These are phyloP conservation scores for Myotis vivesi DNA, from an alignment of 2,797 vertebrate species.

Conservation along the genomic window DNA sequence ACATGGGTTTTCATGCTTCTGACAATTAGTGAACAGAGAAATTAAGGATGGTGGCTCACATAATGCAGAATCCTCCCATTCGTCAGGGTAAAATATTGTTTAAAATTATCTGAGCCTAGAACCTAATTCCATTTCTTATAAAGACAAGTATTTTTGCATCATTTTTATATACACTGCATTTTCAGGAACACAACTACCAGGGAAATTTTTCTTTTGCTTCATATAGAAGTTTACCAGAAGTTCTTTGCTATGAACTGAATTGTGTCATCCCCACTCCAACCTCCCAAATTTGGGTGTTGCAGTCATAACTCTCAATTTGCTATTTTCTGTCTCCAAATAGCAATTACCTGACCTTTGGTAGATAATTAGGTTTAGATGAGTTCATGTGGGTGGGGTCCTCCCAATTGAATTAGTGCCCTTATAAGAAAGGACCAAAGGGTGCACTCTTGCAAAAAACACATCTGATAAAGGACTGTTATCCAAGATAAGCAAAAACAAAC, in stretches of 20 bases:
- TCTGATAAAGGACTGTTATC: not conserved
- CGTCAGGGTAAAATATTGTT: not conserved
- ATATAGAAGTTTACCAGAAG: conserved; percentile 11
- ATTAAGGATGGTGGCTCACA: not conserved
- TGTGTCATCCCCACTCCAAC: not conserved
- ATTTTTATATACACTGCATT: not conserved
- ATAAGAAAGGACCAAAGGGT: not conserved
- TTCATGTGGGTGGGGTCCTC: not conserved
- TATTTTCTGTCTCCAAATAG: not conserved
- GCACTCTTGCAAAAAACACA: not conserved
- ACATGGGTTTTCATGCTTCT: not conserved
- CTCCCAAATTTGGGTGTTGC: not conserved
- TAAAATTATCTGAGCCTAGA: conserved; percentile 13
- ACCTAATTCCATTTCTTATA: not conserved
- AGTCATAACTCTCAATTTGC: not conserved
- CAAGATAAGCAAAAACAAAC: not conserved
- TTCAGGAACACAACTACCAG: not conserved
- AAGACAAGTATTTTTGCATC: not conserved
- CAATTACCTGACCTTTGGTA: not conserved
- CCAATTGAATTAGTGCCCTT: not conserved
- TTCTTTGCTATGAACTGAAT: not conserved
- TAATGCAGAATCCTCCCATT: not conserved
- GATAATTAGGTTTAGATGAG: not conserved
- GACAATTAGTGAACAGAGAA: not conserved
- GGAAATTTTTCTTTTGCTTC: not conserved